Evolutionary conservation across 2,888 invertebrate species (phyloP).

Genomic region (Oligia strigilis): DNA sequence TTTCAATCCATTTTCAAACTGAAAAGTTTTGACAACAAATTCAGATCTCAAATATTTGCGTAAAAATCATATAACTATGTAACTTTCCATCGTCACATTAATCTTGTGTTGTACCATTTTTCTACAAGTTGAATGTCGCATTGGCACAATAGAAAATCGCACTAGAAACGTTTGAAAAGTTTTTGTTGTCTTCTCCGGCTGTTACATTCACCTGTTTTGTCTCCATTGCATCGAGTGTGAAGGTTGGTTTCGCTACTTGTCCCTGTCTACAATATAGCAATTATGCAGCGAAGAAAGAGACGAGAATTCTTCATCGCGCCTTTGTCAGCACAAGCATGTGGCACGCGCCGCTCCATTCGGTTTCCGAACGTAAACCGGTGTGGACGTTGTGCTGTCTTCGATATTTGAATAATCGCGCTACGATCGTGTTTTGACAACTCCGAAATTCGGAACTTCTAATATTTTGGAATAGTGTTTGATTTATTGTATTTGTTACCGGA

Average conservation of each 20-base stretch:
- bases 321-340: conserved; percentile 81
- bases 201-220: conserved; percentile 88
- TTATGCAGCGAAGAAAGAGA: conserved; percentile 82
- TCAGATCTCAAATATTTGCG: conserved; percentile 8
- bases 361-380: conserved; percentile 81
- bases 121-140: conserved; percentile 70
- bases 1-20: neutral
- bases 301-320: conserved; percentile 75
- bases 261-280: conserved; percentile 79
- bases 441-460: conserved; percentile 67
- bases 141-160: conserved; percentile 79
- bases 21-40: neutral
- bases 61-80: conserved; percentile 21
- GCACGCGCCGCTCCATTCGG: conserved; percentile 90
- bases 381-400: conserved; percentile 77
- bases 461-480: conserved; percentile 59
- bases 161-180: conserved; percentile 85
- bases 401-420: conserved; percentile 75
- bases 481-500: conserved; percentile 46
- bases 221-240: conserved; percentile 75
- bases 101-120: conserved; percentile 69
- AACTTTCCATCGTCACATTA: conserved; percentile 57
- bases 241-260: conserved; percentile 75
- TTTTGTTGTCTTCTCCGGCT: conserved; percentile 84
- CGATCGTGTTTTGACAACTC: conserved; percentile 85